Base-by-base conservation (phyloP, 2,113 vertebrate species). In the Saccopteryx leptura region DNA sequence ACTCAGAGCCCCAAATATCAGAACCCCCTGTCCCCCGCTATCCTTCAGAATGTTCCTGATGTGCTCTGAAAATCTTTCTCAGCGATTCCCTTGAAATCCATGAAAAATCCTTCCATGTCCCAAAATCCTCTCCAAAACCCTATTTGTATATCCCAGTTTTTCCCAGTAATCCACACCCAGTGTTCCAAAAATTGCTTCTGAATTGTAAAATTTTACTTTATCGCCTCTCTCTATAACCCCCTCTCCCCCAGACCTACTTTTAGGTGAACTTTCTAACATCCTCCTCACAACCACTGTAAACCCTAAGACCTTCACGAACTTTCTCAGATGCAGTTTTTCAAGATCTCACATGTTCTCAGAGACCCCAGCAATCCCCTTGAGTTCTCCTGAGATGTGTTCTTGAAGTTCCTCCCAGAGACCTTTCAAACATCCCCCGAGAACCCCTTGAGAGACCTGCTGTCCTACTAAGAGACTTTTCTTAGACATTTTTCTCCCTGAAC, bases 391-490 rank as follows among this genome's bases (percentile, higher is more conserved):
- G 33, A 15, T 74, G n/a, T 5, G 14, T 68, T 46, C 24, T 86
- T 58, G 26, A 76, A 85, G 63, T 90, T 56, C 39, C 18, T 84
- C 18, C 50, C 48, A 78, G 48, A 80, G n/a, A 75, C 65, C 26
- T 31, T 74, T 65, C 50, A 84, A 50, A 54, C 12, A 84, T 10
- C 46, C 68, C 68, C 68, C 9, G 1, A 14, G 19, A 50, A 13
- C 63, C 63, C 74, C 60, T 63, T 83, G 69, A 92, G 52, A 94
- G 54, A 86, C 31, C 46, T 78, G n/a, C 17, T 90, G 31, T 28
- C 56, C 88, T 84, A 72, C 63, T 75, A 26, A 81, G 39, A 93
- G 87, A 65, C 61, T 94, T 95, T 94, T 39, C 9, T n/a, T 93
- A 46, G 88, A 61, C 58, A 24, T 52, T 23, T 63, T 66, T 39